phyloP scores from a whole-genome alignment of 2,113 vertebrate genomes.

The Ophiodon elongatus region DNA sequence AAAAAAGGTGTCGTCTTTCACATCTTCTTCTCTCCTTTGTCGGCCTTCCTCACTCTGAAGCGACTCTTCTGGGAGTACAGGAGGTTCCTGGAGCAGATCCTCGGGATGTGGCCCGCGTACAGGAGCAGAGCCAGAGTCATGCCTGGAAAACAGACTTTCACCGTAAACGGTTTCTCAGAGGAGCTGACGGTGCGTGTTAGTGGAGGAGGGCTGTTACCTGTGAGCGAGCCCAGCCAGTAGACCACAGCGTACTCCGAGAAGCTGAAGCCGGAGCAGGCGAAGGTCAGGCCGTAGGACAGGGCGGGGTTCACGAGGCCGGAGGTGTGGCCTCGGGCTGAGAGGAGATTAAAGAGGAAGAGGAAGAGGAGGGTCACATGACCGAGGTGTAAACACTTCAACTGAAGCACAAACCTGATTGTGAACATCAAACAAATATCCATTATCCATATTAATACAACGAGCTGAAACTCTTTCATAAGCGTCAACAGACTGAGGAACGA shows the following conservation, averaged over 20 bases:
- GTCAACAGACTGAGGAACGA: background rate
- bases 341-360: background rate
- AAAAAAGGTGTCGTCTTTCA: conserved; percentile 17
- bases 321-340: conserved; percentile 85
- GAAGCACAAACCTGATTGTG: background rate
- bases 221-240: conserved; percentile 90
- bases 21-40: conserved; percentile 72
- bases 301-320: conserved; percentile 90
- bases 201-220: conserved; percentile 87
- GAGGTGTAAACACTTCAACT: background rate
- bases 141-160: conserved; percentile 80
- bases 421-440: background rate
- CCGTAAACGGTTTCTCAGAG: background rate
- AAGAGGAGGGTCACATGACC: background rate
- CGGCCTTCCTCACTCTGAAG: conserved; percentile 83
- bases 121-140: conserved; percentile 89
- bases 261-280: conserved; percentile 88
- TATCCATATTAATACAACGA: background rate
- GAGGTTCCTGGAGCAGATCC: conserved; percentile 90
- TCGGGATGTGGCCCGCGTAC: conserved; percentile 88
- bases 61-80: conserved; percentile 88
- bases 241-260: conserved; percentile 86
- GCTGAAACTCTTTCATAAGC: background rate
- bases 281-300: conserved; percentile 87
- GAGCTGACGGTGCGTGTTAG: background rate